phyloP scores from a whole-genome alignment of 1,140 invertebrate genomes.

The Chironomus striatipennis region DNA sequence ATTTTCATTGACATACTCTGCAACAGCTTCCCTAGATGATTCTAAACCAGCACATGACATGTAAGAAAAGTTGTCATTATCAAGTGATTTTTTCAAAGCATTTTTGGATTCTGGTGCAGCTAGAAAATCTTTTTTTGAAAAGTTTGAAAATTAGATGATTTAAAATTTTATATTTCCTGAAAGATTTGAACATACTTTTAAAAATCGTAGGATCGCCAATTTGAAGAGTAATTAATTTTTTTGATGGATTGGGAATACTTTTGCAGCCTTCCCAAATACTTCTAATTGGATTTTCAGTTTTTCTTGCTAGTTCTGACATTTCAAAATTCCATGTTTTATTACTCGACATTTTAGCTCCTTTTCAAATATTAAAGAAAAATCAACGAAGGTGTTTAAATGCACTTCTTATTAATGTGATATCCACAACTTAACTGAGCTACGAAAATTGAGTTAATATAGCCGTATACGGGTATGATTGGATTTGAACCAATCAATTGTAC shows the following conservation, averaged over 20 bases:
- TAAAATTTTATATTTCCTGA: too few relatives aligned
- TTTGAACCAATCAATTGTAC: not conserved
- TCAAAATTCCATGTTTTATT: not conserved
- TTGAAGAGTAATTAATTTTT: not conserved
- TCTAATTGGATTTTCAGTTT: not conserved
- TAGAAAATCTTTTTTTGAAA: not conserved
- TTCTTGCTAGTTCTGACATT: not conserved
- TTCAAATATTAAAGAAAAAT: too few relatives aligned
- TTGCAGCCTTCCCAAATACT: not conserved
- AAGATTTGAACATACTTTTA: not conserved
- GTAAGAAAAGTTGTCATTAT: slow-evolving; percentile 16
- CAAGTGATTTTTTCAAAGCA: slow-evolving; percentile 17
- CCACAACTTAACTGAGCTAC: too few relatives aligned
- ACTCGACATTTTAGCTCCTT: too few relatives aligned
- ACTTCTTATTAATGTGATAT: too few relatives aligned
- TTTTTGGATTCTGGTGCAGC: slow-evolving; percentile 1
- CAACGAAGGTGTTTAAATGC: too few relatives aligned
- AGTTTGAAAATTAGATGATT: not conserved
- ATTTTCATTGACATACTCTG: slow-evolving; percentile 48
- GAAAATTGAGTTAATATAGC: too few relatives aligned
- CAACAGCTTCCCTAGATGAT: slow-evolving; percentile 65
- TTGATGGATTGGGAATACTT: not conserved
- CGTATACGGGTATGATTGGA: too few relatives aligned
- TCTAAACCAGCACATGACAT: slow-evolving; percentile 14
- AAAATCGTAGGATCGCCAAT: slow-evolving; percentile 6